Evolutionary conservation across 1,140 invertebrate genomes (phyloP).

Genomic region (Plectrocnemia conspersa): DNA sequence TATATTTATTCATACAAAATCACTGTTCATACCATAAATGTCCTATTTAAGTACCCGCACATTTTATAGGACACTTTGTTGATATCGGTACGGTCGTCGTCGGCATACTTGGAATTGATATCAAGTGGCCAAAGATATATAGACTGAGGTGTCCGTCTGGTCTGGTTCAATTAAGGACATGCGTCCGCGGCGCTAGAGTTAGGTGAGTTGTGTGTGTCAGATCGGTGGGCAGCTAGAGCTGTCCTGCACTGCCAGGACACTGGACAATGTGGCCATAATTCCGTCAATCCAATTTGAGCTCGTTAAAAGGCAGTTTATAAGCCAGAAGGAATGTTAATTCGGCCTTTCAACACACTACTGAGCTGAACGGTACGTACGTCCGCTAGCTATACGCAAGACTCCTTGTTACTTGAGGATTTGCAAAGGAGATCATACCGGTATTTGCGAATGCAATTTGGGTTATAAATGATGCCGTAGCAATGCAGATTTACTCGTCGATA

Average conservation of each 20-base stretch:
- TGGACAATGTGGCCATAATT: constrained; percentile 30
- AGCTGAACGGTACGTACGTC: neutral
- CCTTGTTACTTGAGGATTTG: too few relatives aligned
- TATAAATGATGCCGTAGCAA: too few relatives aligned
- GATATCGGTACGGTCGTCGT: neutral
- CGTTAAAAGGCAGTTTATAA: constrained; percentile 33
- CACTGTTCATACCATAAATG: constrained; percentile 7
- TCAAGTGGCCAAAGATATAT: neutral
- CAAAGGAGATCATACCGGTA: too few relatives aligned
- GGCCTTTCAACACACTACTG: constrained; percentile 21
- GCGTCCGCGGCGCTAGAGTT: neutral
- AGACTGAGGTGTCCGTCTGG: neutral
- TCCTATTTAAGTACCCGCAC: constrained; percentile 11
- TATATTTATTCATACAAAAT: too few relatives aligned
- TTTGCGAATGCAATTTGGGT: too few relatives aligned
- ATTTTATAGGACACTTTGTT: neutral
- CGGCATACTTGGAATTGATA: too few relatives aligned
- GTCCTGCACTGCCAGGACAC: constrained; percentile 1
- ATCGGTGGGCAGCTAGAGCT: neutral
- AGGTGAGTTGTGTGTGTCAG: neutral
- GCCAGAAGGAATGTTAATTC: constrained; percentile 33
- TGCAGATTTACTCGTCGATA: too few relatives aligned
- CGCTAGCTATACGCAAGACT: too few relatives aligned
- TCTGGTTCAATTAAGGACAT: too few relatives aligned
- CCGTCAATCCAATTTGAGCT: constrained; percentile 34